These are phyloP conservation scores for Rhorus exstirpatorius DNA, from an alignment of 2,888 invertebrate genomes.

Conservation along the genomic window DNA sequence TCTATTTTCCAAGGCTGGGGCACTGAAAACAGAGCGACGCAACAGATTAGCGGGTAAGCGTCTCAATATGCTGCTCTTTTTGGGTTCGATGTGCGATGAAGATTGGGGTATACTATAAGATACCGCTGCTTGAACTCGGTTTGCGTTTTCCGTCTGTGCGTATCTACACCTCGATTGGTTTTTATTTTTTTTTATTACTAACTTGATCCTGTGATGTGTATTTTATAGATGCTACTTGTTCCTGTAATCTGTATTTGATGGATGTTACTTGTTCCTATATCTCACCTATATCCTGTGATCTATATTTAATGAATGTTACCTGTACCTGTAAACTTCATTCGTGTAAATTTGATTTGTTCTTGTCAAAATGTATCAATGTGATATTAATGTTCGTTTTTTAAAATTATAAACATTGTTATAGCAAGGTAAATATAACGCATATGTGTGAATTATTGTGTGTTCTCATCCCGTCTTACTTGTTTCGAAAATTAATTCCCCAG, in stretches of 20 bases:
- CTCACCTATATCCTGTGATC: no score
- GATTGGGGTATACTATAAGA: constrained; percentile 29
- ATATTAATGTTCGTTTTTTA: no score
- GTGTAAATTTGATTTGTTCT: neutral
- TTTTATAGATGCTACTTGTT: neutral
- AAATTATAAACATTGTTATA: no score
- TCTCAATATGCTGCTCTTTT: constrained; percentile 36
- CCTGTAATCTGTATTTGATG: no score
- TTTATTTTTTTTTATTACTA: neutral
- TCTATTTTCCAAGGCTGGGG: constrained; percentile 64
- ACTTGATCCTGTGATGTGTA: no score
- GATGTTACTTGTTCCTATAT: constrained; percentile 1
- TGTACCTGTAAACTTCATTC: neutral
- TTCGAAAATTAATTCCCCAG: neutral
- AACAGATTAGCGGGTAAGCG: constrained; percentile 32
- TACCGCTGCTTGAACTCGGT: no score
- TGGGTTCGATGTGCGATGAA: constrained; percentile 12
- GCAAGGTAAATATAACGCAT: neutral
- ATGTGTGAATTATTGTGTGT: constrained; percentile 5
- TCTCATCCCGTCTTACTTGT: neutral
- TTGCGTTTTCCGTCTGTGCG: constrained; percentile 8
- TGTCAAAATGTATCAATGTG: neutral
- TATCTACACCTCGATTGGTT: constrained; percentile 7
- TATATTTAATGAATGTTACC: neutral
- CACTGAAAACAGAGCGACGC: constrained; percentile 55